phyloP scores from a whole-genome alignment of 1,140 invertebrate genomes.

The Littorina saxatilis region DNA sequence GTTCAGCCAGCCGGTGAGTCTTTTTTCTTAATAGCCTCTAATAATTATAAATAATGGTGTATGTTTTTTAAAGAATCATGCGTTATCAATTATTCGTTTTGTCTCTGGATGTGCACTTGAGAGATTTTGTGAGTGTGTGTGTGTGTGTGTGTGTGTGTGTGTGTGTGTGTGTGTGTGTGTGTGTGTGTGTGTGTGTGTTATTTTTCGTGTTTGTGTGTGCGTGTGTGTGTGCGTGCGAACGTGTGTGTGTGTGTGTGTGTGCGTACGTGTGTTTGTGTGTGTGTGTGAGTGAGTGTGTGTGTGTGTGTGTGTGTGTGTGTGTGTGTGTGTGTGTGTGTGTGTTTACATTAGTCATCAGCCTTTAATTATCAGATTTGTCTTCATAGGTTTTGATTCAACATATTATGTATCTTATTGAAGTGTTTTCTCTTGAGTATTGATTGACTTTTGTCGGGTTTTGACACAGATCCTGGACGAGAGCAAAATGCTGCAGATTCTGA shows the following conservation, averaged over 20 bases:
- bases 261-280: too few species aligned
- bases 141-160: not conserved
- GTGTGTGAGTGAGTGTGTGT: slow-evolving; percentile 10
- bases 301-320: slow-evolving; percentile 6
- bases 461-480: slow-evolving; percentile 90
- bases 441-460: too few species aligned
- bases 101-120: too few species aligned
- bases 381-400: too few species aligned
- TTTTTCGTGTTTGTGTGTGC: too few species aligned
- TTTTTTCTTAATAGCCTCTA: not conserved
- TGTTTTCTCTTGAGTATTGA: too few species aligned
- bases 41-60: not conserved
- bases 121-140: not conserved
- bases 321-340: slow-evolving; percentile 1
- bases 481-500: slow-evolving; percentile 94
- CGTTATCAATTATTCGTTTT: not conserved
- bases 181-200: too few species aligned
- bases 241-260: too few species aligned
- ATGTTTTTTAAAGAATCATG: not conserved
- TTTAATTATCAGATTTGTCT: too few species aligned
- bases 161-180: slow-evolving; percentile 22
- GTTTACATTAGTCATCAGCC: too few species aligned
- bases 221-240: too few species aligned
- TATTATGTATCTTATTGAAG: too few species aligned
- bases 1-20: slow-evolving; percentile 83